Conservation (phyloP, 2,797 vertebrate species). For the Delichon dasypus region DNA sequence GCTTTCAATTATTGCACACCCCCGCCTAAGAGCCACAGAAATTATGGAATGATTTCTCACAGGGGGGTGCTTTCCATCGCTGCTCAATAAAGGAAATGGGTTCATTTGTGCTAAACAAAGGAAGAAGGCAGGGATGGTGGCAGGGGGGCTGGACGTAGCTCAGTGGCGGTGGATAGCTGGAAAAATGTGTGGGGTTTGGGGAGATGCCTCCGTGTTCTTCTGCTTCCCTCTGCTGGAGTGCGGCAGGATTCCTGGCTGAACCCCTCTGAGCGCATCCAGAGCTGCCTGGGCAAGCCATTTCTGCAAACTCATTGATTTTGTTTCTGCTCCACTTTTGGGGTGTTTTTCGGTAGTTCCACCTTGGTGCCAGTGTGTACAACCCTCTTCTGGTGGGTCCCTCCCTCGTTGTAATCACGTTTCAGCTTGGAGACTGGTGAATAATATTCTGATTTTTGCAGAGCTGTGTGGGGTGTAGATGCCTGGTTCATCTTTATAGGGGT, state of each 20-base stretch:
- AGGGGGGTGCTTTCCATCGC: not conserved
- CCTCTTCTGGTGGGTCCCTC: not conserved
- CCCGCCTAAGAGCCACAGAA: not conserved
- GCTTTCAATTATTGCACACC: not conserved
- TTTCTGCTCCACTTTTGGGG: fast-evolving
- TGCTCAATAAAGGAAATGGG: not conserved
- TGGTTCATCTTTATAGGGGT: not conserved
- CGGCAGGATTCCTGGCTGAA: not conserved
- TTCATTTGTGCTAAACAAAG: not conserved
- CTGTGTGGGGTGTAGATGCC: not conserved
- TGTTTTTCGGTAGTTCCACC: not conserved
- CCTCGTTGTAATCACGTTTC: not conserved
- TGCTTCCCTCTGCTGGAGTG: constrained; percentile 69
- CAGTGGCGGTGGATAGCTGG: fast-evolving
- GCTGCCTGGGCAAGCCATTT: not conserved
- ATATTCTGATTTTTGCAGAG: not conserved
- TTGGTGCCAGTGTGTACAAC: fast-evolving
- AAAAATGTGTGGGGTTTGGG: fast-evolving
- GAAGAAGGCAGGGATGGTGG: not conserved
- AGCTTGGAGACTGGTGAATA: not conserved
- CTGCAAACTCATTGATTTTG: not conserved
- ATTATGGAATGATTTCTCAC: not conserved
- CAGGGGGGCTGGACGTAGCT: not conserved
- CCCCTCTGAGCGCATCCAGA: not conserved
- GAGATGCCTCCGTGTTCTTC: constrained; percentile 12